Conservation (phyloP, 2,797 vertebrate genomes). For the Carduelis carduelis region DNA sequence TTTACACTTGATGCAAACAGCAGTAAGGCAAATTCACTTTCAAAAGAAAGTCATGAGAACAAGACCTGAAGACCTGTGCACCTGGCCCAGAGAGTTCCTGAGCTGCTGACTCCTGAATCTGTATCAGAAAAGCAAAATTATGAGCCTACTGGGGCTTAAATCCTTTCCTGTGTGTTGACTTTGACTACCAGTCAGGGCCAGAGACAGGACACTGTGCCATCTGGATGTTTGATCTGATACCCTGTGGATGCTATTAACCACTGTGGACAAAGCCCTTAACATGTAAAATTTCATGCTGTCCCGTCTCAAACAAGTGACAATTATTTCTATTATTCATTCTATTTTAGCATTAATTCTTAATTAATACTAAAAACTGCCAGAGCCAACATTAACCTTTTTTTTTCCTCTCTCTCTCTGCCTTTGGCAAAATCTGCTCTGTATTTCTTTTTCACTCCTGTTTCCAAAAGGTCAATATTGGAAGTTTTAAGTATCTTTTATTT, state of each 20-base stretch:
- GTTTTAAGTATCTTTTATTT: neutral
- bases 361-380: neutral
- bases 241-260: neutral
- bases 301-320: neutral
- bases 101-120: neutral
- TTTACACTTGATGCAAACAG: neutral
- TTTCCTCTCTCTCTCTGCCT: neutral
- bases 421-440: neutral
- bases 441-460: neutral
- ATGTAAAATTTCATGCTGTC: neutral
- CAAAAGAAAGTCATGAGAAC: neutral
- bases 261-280: neutral
- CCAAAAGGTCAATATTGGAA: neutral
- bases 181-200: neutral
- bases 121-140: neutral
- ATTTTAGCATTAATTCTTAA: neutral
- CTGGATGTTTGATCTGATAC: neutral
- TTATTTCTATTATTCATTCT: neutral
- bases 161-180: neutral
- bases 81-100: neutral
- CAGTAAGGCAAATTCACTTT: neutral
- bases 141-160: neutral
- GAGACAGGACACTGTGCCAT: neutral
- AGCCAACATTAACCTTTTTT: neutral
- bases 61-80: rapidly evolving